phyloP scores from a whole-genome alignment of 2,888 invertebrate genomes.

The Clostera curtula region DNA sequence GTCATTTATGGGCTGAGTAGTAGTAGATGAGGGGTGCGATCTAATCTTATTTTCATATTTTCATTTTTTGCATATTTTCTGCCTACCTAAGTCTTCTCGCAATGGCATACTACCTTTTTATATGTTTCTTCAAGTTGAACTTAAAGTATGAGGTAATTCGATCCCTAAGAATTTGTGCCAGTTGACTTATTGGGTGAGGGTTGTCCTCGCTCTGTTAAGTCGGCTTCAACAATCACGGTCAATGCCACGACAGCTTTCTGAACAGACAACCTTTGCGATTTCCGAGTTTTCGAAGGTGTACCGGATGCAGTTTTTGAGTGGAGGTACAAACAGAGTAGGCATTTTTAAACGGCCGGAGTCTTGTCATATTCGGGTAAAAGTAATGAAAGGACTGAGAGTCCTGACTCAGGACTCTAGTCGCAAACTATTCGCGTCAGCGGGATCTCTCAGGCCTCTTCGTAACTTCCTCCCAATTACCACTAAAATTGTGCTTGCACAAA shows the following conservation, averaged over 20 bases:
- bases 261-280: constrained; percentile 11
- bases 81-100: background rate
- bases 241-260: constrained; percentile 9
- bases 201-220: constrained; percentile 10
- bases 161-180: background rate
- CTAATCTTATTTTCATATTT: too few relatives aligned
- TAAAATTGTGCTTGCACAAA: too few relatives aligned
- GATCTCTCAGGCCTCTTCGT: too few relatives aligned
- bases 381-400: too few relatives aligned
- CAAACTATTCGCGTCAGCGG: too few relatives aligned
- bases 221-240: constrained; percentile 12
- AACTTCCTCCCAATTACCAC: too few relatives aligned
- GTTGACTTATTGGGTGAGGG: constrained; percentile 11
- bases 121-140: too few relatives aligned
- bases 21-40: too few relatives aligned
- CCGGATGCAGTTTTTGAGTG: background rate
- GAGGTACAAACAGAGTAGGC: background rate
- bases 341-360: background rate
- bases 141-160: background rate
- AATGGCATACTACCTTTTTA: too few relatives aligned
- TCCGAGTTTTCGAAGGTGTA: constrained; percentile 10
- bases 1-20: too few relatives aligned
- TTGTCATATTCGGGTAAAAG: too few relatives aligned
- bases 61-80: background rate
- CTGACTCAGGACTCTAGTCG: too few relatives aligned